Evolutionary conservation across 1,140 invertebrate species (phyloP).

Genomic region (Drosophila lacertosa): DNA sequence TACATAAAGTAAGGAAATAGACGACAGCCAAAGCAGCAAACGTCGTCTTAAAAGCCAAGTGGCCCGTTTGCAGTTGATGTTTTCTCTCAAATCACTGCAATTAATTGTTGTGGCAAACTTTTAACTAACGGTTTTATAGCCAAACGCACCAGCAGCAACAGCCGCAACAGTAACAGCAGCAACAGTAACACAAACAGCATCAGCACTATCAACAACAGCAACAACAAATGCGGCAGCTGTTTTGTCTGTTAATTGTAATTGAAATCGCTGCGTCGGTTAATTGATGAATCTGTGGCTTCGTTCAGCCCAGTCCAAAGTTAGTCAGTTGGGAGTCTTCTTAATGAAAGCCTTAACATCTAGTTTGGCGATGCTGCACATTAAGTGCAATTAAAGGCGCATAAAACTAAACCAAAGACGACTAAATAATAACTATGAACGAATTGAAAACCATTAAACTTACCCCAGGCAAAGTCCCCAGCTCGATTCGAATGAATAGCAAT

Average conservation of each 20-base stretch:
- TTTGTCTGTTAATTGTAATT: slow-evolving; percentile 75
- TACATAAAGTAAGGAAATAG: slow-evolving; percentile 57
- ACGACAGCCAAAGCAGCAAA: slow-evolving; percentile 23
- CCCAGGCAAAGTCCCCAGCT: slow-evolving; percentile 20
- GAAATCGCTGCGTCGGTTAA: slow-evolving; percentile 69
- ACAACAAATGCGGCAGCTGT: slow-evolving; percentile 48
- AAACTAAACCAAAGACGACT: slow-evolving; percentile 50
- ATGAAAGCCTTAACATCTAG: slow-evolving; percentile 29
- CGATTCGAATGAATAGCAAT: slow-evolving; percentile 26
- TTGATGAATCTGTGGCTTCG: slow-evolving; percentile 64
- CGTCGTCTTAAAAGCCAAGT: slow-evolving; percentile 53
- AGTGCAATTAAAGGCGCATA: slow-evolving; percentile 75
- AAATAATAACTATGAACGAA: slow-evolving; percentile 39
- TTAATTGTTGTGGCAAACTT: slow-evolving; percentile 72
- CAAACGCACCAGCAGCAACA: slow-evolving; percentile 38
- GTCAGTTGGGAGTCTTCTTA: slow-evolving; percentile 32
- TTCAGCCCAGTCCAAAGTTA: slow-evolving; percentile 17
- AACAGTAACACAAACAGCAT: background rate
- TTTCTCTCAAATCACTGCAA: slow-evolving; percentile 62
- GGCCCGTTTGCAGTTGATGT: slow-evolving; percentile 33
- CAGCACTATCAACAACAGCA: slow-evolving; percentile 3
- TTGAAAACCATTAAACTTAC: slow-evolving; percentile 58
- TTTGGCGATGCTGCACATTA: slow-evolving; percentile 58
- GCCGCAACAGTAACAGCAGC: slow-evolving; percentile 8
- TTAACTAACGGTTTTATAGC: slow-evolving; percentile 77